A percentile compares a stretch with the other conserved stretches of the same genome.
Evolutionary conservation across 2,797 vertebrate species (phyloP).

Genomic region (Novumbra hubbsi): DNA sequence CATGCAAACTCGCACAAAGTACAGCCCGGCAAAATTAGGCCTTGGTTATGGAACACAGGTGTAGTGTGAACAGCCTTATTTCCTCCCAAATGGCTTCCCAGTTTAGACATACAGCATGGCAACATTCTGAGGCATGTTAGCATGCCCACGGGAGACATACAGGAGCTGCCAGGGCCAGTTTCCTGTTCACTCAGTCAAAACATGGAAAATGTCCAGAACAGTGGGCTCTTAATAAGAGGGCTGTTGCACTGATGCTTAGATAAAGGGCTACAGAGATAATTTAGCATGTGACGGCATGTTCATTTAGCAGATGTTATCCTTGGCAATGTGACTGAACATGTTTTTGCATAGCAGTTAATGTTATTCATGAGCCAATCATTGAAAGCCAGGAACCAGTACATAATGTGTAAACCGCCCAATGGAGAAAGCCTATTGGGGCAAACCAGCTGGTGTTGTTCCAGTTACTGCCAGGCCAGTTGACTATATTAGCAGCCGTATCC

Average conservation of each 20-base stretch:
- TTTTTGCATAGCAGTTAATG: background rate
- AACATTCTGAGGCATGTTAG: slow-evolving; percentile 27
- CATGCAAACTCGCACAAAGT: slow-evolving; percentile 5
- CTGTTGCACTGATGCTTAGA: slow-evolving; percentile 14
- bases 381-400: background rate
- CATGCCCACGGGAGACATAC: slow-evolving; percentile 41
- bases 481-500: slow-evolving; percentile 10
- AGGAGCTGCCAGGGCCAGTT: slow-evolving; percentile 12
- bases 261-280: background rate
- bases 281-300: slow-evolving; percentile 4
- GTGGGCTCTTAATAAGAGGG: slow-evolving; percentile 21
- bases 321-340: background rate
- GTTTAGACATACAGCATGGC: slow-evolving; percentile 48
- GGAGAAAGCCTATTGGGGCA: background rate
- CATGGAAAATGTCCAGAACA: slow-evolving; percentile 2
- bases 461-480: background rate
- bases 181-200: slow-evolving; percentile 22
- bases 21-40: slow-evolving; percentile 17
- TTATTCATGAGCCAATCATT: background rate
- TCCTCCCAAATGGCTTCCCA: slow-evolving; percentile 65
- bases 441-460: slow-evolving; percentile 5
- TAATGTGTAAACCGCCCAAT: background rate
- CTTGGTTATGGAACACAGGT: slow-evolving; percentile 68
- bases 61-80: slow-evolving; percentile 64
- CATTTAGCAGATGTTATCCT: slow-evolving; percentile 16